Evolutionary conservation across 2,113 vertebrate genomes (phyloP).

Genomic region (Melanocharis versteri): DNA sequence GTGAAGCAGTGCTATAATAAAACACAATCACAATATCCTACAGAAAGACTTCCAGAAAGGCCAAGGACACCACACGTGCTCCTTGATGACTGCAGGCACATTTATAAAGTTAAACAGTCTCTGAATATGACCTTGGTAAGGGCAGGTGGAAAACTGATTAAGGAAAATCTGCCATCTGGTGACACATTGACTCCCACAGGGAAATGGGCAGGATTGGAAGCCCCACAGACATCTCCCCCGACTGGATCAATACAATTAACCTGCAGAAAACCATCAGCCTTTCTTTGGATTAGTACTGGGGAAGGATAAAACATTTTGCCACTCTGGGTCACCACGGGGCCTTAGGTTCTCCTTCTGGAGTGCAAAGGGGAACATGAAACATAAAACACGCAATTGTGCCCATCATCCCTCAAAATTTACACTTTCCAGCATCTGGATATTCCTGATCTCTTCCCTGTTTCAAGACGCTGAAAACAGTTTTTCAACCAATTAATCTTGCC

Average conservation of each 20-base stretch:
- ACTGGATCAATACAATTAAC: background rate
- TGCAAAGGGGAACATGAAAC: background rate
- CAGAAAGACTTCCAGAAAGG: background rate
- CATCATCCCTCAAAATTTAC: background rate
- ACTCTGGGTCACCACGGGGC: background rate
- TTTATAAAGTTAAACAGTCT: background rate
- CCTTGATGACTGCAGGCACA: background rate
- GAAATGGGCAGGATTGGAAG: background rate
- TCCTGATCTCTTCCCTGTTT: background rate
- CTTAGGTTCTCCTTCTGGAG: background rate
- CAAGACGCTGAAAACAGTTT: background rate
- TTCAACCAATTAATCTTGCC: background rate
- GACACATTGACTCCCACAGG: background rate
- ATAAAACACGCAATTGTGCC: background rate
- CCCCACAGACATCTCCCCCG: background rate
- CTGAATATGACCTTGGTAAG: background rate
- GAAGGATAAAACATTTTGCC: background rate
- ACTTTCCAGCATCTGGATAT: background rate
- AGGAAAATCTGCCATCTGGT: background rate
- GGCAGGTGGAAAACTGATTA: background rate
- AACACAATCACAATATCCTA: background rate
- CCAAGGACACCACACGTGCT: background rate
- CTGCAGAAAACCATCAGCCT: background rate
- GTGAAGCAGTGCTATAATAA: background rate
- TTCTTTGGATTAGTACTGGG: background rate